Base-by-base conservation (phyloP, 2,888 invertebrate species). In the Drosophila gaucha region DNA sequence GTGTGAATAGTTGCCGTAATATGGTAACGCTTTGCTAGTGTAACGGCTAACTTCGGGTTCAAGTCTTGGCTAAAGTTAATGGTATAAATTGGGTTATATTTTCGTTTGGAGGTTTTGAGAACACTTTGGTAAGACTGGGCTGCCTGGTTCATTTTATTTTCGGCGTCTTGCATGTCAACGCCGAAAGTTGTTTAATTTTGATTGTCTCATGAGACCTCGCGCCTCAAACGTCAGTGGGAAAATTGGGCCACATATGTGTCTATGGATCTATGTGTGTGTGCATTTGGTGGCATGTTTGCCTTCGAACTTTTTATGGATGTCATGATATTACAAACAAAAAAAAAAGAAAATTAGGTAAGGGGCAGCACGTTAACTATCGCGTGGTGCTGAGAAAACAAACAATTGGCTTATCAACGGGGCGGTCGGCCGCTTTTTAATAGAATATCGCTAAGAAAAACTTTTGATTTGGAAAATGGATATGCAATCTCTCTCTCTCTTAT, bases 301-400 rank as follows among this genome's bases (percentile, higher is more conserved):
- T 58, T 68, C 31, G 55, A 58, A 28, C 30, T 62, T 62, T 73
- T 69, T 69, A 47, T 65, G 57, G 69, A 52, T 52, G 69, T 62
- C 69, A 65, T 65, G 65, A 62, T 65, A 65, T 57, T 18, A 58
- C 24, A 38, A 47, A 31, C 35, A 36, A 36, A 46, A 28, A 20
- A 39, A 20, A 1, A 38, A 18, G 12, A 46, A 31, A 30, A 41
- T 24, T 24, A 16, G 12, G 30, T 54, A 54, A 39, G 16, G 28
- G 51, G 12, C 43, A 54, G 43, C 43, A 69, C 56, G 54, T 60
- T 74, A 74, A 74, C 60, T 22, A 58, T 74, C 74, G 73, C 65
- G 73, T 74, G 69, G 65, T 38, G 57, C 39, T 41, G 54, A 55
- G 56, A 72, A 69, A 74, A 74, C 69, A 74, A 74, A 74, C 74